A percentile compares a stretch with the other conserved stretches of the same genome.
Evolutionary conservation across 2,113 vertebrate genomes (phyloP).

Genomic region (Rhombomys opimus): DNA sequence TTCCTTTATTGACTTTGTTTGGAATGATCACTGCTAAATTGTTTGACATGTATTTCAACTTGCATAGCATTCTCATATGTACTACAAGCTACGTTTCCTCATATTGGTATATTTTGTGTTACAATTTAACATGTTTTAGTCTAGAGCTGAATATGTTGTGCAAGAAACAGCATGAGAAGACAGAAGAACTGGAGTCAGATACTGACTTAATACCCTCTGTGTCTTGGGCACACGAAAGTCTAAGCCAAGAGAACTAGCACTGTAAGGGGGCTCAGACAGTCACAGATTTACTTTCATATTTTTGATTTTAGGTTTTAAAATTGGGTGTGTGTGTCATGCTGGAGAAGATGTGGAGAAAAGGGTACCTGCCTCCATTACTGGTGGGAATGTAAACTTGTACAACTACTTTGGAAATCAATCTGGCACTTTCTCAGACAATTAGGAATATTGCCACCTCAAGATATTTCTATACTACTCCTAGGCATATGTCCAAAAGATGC

Average conservation of each 20-base stretch:
- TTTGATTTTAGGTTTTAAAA: not conserved
- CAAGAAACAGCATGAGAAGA: not conserved
- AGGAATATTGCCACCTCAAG: no score
- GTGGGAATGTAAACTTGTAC: no score
- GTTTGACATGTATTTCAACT: not conserved
- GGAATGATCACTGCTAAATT: not conserved
- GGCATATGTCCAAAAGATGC: no score
- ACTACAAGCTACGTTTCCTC: no score
- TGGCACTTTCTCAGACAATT: no score
- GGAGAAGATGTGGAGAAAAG: no score
- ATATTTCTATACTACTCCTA: no score
- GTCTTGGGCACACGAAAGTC: accelerated
- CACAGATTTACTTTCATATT: not conserved
- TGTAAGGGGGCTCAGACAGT: not conserved
- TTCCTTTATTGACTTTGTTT: not conserved
- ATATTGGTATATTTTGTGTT: no score
- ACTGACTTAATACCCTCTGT: not conserved
- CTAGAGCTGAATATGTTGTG: no score
- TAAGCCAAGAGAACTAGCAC: not conserved
- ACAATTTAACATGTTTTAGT: not conserved
- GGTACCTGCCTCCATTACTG: no score
- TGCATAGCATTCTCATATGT: not conserved
- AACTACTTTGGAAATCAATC: no score
- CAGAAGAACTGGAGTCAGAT: not conserved
- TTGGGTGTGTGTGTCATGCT: not conserved